Evolutionary conservation across 1,140 invertebrate genomes (phyloP).

Genomic region (Drosophila seguyi): DNA sequence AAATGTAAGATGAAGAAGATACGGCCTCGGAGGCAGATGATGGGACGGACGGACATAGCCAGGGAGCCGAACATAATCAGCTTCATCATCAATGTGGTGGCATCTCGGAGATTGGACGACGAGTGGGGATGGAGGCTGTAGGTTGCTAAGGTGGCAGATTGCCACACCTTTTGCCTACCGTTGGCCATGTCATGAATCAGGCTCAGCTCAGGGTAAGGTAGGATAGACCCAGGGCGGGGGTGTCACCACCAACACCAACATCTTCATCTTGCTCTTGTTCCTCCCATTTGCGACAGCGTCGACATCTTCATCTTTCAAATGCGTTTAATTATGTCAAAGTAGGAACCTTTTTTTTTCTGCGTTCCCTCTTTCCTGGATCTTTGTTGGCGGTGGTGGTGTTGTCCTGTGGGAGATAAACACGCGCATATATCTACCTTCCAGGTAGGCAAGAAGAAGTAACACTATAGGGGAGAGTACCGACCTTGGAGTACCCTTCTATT

Average conservation of each 20-base stretch:
- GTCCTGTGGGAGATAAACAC: slow-evolving; percentile 11
- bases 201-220: not conserved
- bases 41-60: slow-evolving; percentile 12
- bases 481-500: not conserved
- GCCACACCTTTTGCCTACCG: slow-evolving; percentile 51
- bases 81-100: slow-evolving; percentile 62
- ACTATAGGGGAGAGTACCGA: not conserved
- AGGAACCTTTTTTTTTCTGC: slow-evolving; percentile 53
- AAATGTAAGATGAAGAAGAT: slow-evolving; percentile 38
- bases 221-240: not conserved
- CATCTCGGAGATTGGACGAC: slow-evolving; percentile 4
- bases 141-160: slow-evolving; percentile 25
- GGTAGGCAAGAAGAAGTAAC: not conserved
- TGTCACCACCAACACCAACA: slow-evolving; percentile 36
- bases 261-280: slow-evolving; percentile 41
- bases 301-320: slow-evolving; percentile 83
- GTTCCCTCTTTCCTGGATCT: not conserved
- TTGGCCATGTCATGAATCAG: slow-evolving; percentile 47
- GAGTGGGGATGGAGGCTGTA: not conserved
- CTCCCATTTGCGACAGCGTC: slow-evolving; percentile 34
- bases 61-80: slow-evolving; percentile 62
- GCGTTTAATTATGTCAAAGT: slow-evolving; percentile 83
- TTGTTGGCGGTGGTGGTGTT: slow-evolving; percentile 1
- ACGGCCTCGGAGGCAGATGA: slow-evolving; percentile 17
- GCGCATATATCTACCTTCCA: slow-evolving; percentile 7